These are phyloP conservation scores for Bolinopsis microptera DNA, from an alignment of 37 sponge, comb jelly and placozoan species.

Conservation along the genomic window DNA sequence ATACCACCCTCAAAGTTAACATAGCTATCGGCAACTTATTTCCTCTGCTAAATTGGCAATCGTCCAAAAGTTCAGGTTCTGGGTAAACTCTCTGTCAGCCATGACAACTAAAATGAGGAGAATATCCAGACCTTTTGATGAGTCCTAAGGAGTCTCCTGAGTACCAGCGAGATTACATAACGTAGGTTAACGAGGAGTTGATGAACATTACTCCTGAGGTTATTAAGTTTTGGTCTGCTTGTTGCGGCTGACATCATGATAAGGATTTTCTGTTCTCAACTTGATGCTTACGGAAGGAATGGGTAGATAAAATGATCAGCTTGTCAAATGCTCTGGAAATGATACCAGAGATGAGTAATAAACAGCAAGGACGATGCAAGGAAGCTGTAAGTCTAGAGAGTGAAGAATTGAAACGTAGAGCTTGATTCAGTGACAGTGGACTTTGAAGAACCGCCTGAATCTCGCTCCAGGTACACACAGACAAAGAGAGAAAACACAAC, in stretches of 20 bases:
- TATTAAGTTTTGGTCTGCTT: constrained; percentile 25
- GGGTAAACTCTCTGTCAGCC: constrained; percentile 2
- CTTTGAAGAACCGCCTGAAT: not conserved
- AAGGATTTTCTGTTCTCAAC: not conserved
- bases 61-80: not conserved
- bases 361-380: too few relatives aligned
- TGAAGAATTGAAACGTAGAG: not conserved
- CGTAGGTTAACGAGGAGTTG: constrained; percentile 19
- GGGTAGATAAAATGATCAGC: constrained; percentile 44
- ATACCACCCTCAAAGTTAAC: constrained; percentile 56
- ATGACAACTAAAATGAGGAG: constrained; percentile 53
- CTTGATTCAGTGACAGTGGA: not conserved
- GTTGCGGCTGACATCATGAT: constrained; percentile 14
- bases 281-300: not conserved
- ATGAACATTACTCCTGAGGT: constrained; percentile 32
- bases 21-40: constrained; percentile 47
- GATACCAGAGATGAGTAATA: not conserved
- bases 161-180: constrained; percentile 40
- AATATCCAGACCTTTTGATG: constrained; percentile 13
- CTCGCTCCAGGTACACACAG: not conserved
- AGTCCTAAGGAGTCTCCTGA: not conserved
- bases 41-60: not conserved
- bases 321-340: constrained; percentile 50
- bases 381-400: too few relatives aligned
- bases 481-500: not conserved